Evolutionary conservation across 2,797 vertebrate genomes (phyloP), one percentile per base, ranked within the genome.

Genomic region (Xyrichtys novacula): DNA sequence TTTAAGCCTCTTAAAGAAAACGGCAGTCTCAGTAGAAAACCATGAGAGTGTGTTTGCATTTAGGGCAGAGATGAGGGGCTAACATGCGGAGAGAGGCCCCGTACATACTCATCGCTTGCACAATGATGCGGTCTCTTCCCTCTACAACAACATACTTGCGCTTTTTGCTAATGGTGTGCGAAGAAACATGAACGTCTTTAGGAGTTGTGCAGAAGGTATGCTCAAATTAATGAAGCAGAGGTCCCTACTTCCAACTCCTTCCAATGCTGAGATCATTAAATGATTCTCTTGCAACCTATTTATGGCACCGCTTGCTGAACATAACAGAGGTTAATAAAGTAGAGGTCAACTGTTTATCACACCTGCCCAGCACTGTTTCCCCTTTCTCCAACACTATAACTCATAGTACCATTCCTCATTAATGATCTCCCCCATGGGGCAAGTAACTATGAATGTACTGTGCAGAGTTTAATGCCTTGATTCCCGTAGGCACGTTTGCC

Each of bases 281-380:
- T 78, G 74, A 76, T 79, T 83, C 73, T 81, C 76, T 56, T 26
- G 65, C 71, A 85, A 74, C 67, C 80, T 86, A 79, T 87, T 88
- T 81, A 89, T 62, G 67, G 69, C 65, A 59, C 44, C 60, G 58
- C 84, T 84, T 72, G 74, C 80, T 76, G 82, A 90, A 78, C 82
- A 87, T 84, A 87, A 86, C 80, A 78, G 65, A 80, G 85, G 85
- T 89, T 90, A 89, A 90, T 91, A 86, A 92, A 88, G 84, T 83
- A 56, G 67, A 83, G 87, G 88, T 83, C 82, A 83, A 74, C 60
- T 74, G 80, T 86, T 84, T 84, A 87, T 89, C 88, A 39, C 81
- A 86, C 86, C 86, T 87, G 71, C 81, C 63, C 68, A 63, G 61
- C 55, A 36, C 74, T 46, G 72, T 83, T 82, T 81, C 56, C 63